A percentile compares a stretch with the other conserved stretches of the same genome.
phyloP scores from a whole-genome alignment of 2,888 invertebrate species.

The Tenthredo distinguenda region DNA sequence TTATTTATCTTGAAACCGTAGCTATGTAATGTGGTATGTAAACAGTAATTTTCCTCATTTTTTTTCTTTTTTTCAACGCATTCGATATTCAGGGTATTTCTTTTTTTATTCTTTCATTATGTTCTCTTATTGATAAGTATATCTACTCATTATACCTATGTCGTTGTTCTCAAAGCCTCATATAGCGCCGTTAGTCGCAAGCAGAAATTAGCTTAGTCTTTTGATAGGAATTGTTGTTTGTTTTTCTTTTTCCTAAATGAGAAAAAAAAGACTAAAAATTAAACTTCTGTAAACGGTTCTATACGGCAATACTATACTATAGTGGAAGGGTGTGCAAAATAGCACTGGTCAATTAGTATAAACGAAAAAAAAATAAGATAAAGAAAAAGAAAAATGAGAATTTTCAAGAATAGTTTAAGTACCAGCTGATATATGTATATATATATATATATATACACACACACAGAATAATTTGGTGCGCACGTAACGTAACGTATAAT shows the following conservation, averaged over 20 bases:
- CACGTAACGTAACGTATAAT: not conserved
- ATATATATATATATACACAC: not conserved
- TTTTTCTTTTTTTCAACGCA: conserved; percentile 52
- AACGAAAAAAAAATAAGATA: not conserved
- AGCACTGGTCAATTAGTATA: not conserved
- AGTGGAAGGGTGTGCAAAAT: not conserved
- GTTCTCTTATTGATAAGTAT: not conserved
- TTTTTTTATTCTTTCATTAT: conserved; percentile 37
- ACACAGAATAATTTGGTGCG: conserved; percentile 28
- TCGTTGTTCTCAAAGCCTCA: conserved; percentile 3
- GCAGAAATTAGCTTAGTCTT: not conserved
- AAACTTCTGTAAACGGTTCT: not conserved
- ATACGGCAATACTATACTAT: not conserved
- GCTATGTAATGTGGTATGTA: not conserved
- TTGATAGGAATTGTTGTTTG: not conserved
- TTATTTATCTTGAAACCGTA: conserved; percentile 63
- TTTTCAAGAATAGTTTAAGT: not conserved
- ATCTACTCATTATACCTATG: not conserved
- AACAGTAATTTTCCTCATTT: not conserved
- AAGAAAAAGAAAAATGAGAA: not conserved
- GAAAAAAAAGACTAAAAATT: not conserved
- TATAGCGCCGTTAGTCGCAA: not conserved
- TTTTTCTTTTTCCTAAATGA: not conserved
- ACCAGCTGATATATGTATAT: not conserved
- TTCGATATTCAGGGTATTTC: conserved; percentile 65